A percentile compares a stretch with the other conserved stretches of the same genome.
phyloP scores from a whole-genome alignment of 2,888 invertebrate species.

The Sphinx pinastri region DNA sequence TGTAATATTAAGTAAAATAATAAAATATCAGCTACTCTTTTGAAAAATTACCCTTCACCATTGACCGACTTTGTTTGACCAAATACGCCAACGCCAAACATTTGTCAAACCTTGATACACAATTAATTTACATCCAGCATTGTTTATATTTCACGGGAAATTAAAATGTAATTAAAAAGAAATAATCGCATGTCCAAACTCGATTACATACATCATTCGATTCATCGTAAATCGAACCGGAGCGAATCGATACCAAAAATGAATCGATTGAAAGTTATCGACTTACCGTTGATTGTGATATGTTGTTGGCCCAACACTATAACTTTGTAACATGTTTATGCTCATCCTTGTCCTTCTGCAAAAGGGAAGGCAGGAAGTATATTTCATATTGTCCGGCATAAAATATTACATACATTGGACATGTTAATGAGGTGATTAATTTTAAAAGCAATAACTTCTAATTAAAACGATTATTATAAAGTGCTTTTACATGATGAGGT shows the following conservation, averaged over 20 bases:
- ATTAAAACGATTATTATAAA: background rate
- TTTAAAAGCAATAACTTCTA: conserved; percentile 18
- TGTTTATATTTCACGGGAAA: conserved; percentile 12
- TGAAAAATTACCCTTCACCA: too few species aligned
- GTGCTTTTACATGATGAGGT: background rate
- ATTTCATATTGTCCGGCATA: conserved; percentile 20
- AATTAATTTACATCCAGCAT: background rate
- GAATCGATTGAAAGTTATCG: conserved; percentile 49
- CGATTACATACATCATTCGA: conserved; percentile 53
- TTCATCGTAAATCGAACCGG: conserved; percentile 66
- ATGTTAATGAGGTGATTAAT: conserved; percentile 15
- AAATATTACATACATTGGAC: conserved; percentile 4
- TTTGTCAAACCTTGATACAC: conserved; percentile 6
- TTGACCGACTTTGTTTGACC: background rate
- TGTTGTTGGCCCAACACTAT: conserved; percentile 13
- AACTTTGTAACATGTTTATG: conserved; percentile 13
- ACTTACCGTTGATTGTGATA: conserved; percentile 23
- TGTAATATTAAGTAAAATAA: too few species aligned
- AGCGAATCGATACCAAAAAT: conserved; percentile 64
- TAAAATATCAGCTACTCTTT: too few species aligned
- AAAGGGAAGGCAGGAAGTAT: conserved; percentile 22
- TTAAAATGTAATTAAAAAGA: conserved; percentile 8
- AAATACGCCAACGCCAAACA: conserved; percentile 1
- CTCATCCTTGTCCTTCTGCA: conserved; percentile 19
- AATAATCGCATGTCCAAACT: conserved; percentile 35